Conservation (phyloP, 2,888 invertebrate genomes). For the Dermolepida albohirtum region DNA sequence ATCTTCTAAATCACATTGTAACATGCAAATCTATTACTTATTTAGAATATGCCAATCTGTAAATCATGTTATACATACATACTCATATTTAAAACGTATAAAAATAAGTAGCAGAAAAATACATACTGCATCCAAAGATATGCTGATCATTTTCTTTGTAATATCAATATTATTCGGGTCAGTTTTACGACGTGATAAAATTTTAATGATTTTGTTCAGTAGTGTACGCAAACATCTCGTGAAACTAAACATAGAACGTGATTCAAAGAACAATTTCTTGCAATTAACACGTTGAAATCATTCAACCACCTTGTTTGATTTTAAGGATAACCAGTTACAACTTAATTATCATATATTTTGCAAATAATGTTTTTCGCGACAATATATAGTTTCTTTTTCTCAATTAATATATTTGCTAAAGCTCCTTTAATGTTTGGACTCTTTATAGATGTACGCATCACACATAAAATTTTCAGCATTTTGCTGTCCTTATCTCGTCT, state of each 20-base stretch:
- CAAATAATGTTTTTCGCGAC: too few relatives aligned
- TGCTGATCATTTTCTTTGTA: too few relatives aligned
- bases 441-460: too few relatives aligned
- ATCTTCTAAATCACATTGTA: background rate
- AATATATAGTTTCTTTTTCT: too few relatives aligned
- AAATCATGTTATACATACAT: background rate
- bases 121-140: too few relatives aligned
- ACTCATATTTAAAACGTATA: background rate
- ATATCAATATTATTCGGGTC: too few relatives aligned
- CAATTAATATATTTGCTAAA: too few relatives aligned
- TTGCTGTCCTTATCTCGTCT: too few relatives aligned
- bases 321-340: background rate
- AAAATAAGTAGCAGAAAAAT: too few relatives aligned
- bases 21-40: conserved; percentile 31
- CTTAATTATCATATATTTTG: background rate
- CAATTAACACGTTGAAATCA: conserved; percentile 13
- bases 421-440: too few relatives aligned
- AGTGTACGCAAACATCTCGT: background rate
- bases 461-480: too few relatives aligned
- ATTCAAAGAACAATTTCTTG: conserved; percentile 14
- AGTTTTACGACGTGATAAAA: too few relatives aligned
- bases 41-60: conserved; percentile 5
- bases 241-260: conserved; percentile 1
- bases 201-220: background rate
- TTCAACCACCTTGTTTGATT: conserved; percentile 3